Conservation (phyloP, 1,140 invertebrate species). For the Batillaria attramentaria region DNA sequence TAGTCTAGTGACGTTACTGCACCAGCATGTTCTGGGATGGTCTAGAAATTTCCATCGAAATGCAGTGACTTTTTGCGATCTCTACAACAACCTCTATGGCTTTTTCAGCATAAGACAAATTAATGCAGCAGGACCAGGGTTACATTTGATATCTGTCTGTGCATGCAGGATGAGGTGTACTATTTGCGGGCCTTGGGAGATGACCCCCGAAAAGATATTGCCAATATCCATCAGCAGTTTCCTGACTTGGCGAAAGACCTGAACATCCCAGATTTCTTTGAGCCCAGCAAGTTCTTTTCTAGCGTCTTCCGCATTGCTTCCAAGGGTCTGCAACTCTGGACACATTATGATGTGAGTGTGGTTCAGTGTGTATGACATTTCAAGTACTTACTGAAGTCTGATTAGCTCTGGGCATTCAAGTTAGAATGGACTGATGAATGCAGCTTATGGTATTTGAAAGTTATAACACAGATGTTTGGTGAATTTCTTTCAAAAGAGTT, state of each 20-base stretch:
- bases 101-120: not conserved
- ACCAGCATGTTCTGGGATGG: no score
- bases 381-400: no score
- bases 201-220: slow-evolving; percentile 74
- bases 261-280: slow-evolving; percentile 72
- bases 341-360: slow-evolving; percentile 76
- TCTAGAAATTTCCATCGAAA: no score
- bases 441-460: no score
- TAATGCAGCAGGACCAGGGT: not conserved
- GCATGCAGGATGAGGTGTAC: slow-evolving; percentile 73
- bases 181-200: slow-evolving; percentile 76
- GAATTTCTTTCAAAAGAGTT: no score
- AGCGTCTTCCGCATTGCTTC: slow-evolving; percentile 77
- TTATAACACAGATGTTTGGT: no score
- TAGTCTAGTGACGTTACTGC: no score
- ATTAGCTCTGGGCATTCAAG: no score
- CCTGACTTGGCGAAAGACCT: slow-evolving; percentile 74
- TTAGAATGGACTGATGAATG: no score
- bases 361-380: not conserved
- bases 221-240: slow-evolving; percentile 73
- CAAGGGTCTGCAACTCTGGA: slow-evolving; percentile 75
- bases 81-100: no score
- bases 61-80: no score
- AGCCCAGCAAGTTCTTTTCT: slow-evolving; percentile 74
- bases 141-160: not conserved